A percentile compares a stretch with the other conserved stretches of the same genome.
These are phyloP conservation scores for Conger conger DNA, from an alignment of 2,113 vertebrate genomes.

Conservation along the genomic window DNA sequence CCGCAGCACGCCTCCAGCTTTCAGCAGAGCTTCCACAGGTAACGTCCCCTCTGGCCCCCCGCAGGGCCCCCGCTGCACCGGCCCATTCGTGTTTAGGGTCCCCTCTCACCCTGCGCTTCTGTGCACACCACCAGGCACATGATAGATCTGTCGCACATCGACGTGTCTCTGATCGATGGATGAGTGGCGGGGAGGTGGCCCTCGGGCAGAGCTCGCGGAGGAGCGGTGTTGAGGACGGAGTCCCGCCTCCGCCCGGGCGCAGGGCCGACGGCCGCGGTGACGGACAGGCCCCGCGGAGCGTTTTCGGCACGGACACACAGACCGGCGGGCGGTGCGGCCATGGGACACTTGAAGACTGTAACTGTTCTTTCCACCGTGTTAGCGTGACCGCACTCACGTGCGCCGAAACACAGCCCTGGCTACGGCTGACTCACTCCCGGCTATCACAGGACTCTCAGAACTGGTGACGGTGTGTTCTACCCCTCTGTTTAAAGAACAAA, in stretches of 20 bases:
- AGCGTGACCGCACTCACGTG: neutral
- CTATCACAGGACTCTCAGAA: neutral
- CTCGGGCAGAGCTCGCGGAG: neutral
- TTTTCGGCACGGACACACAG: slow-evolving; percentile 7
- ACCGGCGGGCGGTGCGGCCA: neutral
- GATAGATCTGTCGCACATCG: slow-evolving; percentile 98
- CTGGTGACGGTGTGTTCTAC: slow-evolving; percentile 41
- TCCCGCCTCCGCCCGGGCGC: neutral
- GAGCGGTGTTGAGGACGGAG: neutral
- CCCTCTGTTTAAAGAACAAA: slow-evolving; percentile 49
- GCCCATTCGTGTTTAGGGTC: neutral
- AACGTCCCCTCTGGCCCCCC: slow-evolving; percentile 37
- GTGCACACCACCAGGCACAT: slow-evolving; percentile 83
- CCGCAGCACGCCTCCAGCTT: slow-evolving; percentile 88
- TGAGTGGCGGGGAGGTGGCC: slow-evolving; percentile 61
- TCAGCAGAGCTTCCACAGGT: slow-evolving; percentile 97
- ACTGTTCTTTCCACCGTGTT: neutral
- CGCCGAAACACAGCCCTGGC: neutral
- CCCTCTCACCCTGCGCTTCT: slow-evolving; percentile 9
- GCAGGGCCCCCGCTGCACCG: neutral
- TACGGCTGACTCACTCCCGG: neutral
- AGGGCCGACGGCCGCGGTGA: slow-evolving; percentile 2
- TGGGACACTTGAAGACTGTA: slow-evolving; percentile 1
- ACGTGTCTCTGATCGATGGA: slow-evolving; percentile 90
- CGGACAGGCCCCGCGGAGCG: slow-evolving; percentile 38